Conservation (phyloP, 2,113 vertebrate species). For the Dicrurus megarhynchus region DNA sequence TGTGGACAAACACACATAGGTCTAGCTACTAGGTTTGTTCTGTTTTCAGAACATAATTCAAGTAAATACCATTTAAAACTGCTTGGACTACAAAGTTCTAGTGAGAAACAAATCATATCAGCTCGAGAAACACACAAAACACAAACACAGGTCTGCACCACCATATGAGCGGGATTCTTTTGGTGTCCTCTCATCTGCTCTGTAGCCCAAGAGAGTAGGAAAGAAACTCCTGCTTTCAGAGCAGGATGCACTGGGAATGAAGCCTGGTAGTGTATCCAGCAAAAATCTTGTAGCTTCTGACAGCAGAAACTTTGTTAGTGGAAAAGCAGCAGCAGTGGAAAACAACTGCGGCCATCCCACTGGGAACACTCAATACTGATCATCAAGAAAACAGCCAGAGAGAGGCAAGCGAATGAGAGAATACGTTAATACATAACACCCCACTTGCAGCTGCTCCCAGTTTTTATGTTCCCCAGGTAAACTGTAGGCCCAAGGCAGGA, state of each 20-base stretch:
- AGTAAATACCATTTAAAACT: background rate
- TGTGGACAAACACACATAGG: background rate
- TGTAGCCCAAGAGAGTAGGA: background rate
- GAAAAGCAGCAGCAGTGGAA: background rate
- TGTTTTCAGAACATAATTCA: background rate
- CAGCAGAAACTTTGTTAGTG: background rate
- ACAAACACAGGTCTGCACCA: background rate
- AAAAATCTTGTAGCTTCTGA: background rate
- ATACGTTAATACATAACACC: background rate
- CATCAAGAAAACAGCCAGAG: background rate
- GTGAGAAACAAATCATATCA: background rate
- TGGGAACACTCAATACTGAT: background rate
- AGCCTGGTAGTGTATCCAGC: background rate
- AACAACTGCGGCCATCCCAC: background rate
- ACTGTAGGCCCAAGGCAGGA: background rate
- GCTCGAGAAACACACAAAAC: background rate
- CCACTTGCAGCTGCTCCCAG: background rate
- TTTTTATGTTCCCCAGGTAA: background rate
- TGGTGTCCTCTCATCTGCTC: background rate
- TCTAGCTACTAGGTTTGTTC: background rate
- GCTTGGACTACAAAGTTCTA: background rate
- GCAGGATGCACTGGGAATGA: background rate
- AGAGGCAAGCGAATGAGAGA: background rate
- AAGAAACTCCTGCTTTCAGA: background rate
- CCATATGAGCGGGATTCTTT: background rate